Percentiles rank a stretch among this genome's conserved stretches.
Conservation (phyloP, 2,888 invertebrate genomes). For the Clivina fossor region DNA sequence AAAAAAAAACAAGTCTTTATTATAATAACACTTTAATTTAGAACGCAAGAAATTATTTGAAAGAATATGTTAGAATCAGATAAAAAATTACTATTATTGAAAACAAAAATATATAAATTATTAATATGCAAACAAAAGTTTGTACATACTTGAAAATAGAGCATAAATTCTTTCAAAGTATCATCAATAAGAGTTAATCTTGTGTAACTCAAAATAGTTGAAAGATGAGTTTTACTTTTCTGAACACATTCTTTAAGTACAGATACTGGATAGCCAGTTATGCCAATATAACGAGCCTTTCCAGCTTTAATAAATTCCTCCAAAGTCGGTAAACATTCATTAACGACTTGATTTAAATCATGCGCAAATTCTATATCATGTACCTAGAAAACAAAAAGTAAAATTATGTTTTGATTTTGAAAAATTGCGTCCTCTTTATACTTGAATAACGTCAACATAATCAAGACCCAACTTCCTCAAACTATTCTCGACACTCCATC, state of each 20-base stretch:
- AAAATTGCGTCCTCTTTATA: no score
- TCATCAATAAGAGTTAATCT: constrained; percentile 81
- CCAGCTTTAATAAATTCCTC: constrained; percentile 72
- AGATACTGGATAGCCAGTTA: constrained; percentile 84
- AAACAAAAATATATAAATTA: no score
- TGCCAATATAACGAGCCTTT: constrained; percentile 77
- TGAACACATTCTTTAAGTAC: constrained; percentile 74
- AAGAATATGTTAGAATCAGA: no score
- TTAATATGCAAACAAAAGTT: no score
- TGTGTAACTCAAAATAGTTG: constrained; percentile 75
- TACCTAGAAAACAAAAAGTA: no score
- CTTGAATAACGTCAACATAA: constrained; percentile 89
- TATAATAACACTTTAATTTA: no score
- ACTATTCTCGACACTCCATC: constrained; percentile 74
- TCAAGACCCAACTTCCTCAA: constrained; percentile 71
- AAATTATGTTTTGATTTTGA: no score
- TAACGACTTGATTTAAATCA: constrained; percentile 70
- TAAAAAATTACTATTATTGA: no score
- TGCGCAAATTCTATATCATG: constrained; percentile 90
- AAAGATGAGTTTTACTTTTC: constrained; percentile 64
- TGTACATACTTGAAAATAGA: constrained; percentile 69
- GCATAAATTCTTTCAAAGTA: constrained; percentile 69
- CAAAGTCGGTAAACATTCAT: constrained; percentile 84
- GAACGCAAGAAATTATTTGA: no score
- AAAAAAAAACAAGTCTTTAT: no score